Evolutionary conservation across 2,797 vertebrate genomes (phyloP).

Genomic region (Antrozous pallidus): DNA sequence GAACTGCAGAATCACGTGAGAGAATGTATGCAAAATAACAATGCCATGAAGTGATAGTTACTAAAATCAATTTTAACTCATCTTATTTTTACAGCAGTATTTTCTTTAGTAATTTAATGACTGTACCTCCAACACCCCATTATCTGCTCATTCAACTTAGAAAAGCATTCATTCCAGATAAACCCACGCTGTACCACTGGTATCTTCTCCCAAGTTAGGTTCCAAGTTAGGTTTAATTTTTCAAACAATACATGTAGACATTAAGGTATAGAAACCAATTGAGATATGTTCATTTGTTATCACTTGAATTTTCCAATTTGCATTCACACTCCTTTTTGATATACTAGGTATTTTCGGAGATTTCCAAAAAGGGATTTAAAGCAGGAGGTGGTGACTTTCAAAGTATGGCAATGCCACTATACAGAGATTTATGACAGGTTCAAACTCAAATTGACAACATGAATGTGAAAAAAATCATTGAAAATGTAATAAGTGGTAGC

Average conservation of each 20-base stretch:
- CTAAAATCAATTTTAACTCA: not conserved
- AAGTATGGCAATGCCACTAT: slow-evolving; percentile 24
- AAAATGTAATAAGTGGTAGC: not conserved
- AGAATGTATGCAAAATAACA: not conserved
- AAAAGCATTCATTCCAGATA: slow-evolving; percentile 5
- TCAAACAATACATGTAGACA: not conserved
- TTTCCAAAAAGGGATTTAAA: slow-evolving; percentile 49
- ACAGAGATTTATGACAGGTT: slow-evolving; percentile 17
- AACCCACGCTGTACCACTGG: not conserved
- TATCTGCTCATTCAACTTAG: slow-evolving; percentile 1
- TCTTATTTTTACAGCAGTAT: not conserved
- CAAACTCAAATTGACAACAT: slow-evolving; percentile 38
- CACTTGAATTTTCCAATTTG: slow-evolving; percentile 24
- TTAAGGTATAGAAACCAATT: slow-evolving; percentile 29
- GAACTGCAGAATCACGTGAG: not conserved
- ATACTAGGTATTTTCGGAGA: slow-evolving; percentile 18
- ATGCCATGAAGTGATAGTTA: not conserved
- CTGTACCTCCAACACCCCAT: not conserved
- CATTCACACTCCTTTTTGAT: slow-evolving; percentile 19
- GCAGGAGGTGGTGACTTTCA: slow-evolving; percentile 18
- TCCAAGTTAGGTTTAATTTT: not conserved
- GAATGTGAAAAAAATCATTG: slow-evolving; percentile 5
- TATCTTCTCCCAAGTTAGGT: not conserved
- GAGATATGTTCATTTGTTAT: not conserved
- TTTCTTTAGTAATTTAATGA: not conserved